A percentile compares a stretch with the other conserved stretches of the same genome.
These are phyloP conservation scores for Takifugu rubripes DNA, from an alignment of 2,797 vertebrate genomes.

Conservation along the genomic window DNA sequence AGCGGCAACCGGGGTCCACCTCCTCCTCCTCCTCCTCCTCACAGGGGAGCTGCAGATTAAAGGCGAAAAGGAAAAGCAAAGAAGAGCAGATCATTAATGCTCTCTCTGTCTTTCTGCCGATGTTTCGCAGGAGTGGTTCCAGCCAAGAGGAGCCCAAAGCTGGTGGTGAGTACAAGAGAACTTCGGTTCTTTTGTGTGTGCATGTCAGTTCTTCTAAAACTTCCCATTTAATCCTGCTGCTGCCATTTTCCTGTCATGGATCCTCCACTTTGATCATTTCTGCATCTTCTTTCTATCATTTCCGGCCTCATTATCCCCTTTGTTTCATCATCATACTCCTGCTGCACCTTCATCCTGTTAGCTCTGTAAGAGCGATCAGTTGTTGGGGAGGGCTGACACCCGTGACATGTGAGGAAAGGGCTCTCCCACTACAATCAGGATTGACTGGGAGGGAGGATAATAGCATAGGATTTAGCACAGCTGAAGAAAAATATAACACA, in stretches of 20 bases:
- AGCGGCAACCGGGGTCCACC: conserved; percentile 43
- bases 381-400: conserved; percentile 41
- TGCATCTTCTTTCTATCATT: conserved; percentile 9
- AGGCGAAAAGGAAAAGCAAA: conserved; percentile 72
- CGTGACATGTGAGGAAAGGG: conserved; percentile 32
- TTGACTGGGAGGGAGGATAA: no score
- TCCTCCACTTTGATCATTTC: conserved; percentile 27
- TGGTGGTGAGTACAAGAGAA: conserved; percentile 90
- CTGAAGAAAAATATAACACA: background rate
- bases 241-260: conserved; percentile 15
- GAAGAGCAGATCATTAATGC: conserved; percentile 81
- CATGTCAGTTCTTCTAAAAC: conserved; percentile 24
- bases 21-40: background rate
- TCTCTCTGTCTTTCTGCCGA: conserved; percentile 86
- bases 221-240: conserved; percentile 46
- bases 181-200: conserved; percentile 26
- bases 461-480: no score
- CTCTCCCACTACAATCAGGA: background rate
- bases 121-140: conserved; percentile 94
- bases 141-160: conserved; percentile 98
- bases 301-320: conserved; percentile 10
- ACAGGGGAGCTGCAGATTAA: conserved; percentile 46
- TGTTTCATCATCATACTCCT: conserved; percentile 13
- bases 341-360: conserved; percentile 44
- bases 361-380: conserved; percentile 54